Conservation (phyloP, 2,888 invertebrate species). For the Stenichneumon culpator region DNA sequence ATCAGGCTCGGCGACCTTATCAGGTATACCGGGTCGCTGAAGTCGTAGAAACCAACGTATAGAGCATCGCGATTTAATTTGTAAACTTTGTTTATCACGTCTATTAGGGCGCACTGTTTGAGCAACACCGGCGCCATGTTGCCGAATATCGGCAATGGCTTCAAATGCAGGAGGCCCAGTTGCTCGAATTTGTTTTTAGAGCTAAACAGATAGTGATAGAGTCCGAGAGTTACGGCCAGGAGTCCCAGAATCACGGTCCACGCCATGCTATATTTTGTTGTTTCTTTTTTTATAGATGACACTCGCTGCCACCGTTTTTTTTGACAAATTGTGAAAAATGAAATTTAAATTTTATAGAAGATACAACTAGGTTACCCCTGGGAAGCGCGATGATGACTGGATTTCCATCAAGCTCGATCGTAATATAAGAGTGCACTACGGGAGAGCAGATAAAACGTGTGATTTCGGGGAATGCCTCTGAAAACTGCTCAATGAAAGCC, state of each 20-base stretch:
- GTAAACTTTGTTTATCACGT: constrained; percentile 59
- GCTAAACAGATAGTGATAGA: constrained; percentile 50
- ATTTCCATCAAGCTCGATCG: background rate
- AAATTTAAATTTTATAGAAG: background rate
- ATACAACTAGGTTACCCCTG: background rate
- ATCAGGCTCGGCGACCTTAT: constrained; percentile 76
- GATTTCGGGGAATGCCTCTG: background rate
- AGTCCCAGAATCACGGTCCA: constrained; percentile 30
- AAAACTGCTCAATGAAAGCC: too few species aligned
- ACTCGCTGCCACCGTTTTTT: background rate
- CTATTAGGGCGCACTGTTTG: constrained; percentile 32
- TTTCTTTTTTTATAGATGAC: background rate
- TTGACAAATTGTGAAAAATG: background rate
- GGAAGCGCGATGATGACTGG: background rate
- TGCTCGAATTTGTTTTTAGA: constrained; percentile 56
- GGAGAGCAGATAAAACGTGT: background rate
- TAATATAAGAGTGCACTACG: background rate
- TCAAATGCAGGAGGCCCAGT: constrained; percentile 53
- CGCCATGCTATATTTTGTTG: background rate
- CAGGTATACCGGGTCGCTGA: constrained; percentile 69
- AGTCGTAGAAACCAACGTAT: constrained; percentile 75
- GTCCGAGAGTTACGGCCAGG: constrained; percentile 32
- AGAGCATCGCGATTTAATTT: constrained; percentile 62
- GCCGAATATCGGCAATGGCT: constrained; percentile 67
- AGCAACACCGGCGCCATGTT: constrained; percentile 58